Evolutionary conservation across 2,888 invertebrate species (phyloP), one percentile per base, ranked within the genome.

Genomic region (Chrysolina oricalcia): DNA sequence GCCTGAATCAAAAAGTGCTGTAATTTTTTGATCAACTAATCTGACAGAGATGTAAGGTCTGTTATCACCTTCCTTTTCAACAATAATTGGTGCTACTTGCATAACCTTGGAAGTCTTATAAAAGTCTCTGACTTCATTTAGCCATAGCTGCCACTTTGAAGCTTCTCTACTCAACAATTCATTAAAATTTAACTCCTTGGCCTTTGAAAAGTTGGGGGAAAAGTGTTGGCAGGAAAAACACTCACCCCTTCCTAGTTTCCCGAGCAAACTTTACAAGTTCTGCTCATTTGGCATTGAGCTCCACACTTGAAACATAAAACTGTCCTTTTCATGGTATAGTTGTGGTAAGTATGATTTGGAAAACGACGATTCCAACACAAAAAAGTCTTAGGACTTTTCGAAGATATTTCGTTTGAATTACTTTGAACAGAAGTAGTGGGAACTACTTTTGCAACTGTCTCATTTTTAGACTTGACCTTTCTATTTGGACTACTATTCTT

Each of bases 301-400:
- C 56, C 56, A 21, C 56, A 21, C 21, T 21, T 19, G 1, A 56
- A 56, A 56, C 56, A 23, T 10, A 56, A 56, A 2, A 56, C 10
- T 13, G 56, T 23, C 21, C 56, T 21, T 8, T 56, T 56, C 21
- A 21, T 56, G 4, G 1, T 56, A 21, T 11, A 56, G 13, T 56
- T 56, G 1, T 21, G 56, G 13, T 56, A 56, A 0, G 56, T 23
- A 56, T 56, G 21, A 21, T 23, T 56, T 2, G 13, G 11, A 56
- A 21, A 56, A 13, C 56, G 19, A 21, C 56, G 21, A 15, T 56
- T 56, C 56, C 21, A 56, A 56, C 56, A 23, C 21, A 56, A 56
- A 10, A 56, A 11, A 13, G 23, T 56, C 21, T 56, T 0, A 2
- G 15, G 9, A 21, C 15, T 56, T 56, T 21, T 21, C 10, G 3